Evolutionary conservation across 2,888 invertebrate genomes (phyloP).

Genomic region (Hetaerina titia): DNA sequence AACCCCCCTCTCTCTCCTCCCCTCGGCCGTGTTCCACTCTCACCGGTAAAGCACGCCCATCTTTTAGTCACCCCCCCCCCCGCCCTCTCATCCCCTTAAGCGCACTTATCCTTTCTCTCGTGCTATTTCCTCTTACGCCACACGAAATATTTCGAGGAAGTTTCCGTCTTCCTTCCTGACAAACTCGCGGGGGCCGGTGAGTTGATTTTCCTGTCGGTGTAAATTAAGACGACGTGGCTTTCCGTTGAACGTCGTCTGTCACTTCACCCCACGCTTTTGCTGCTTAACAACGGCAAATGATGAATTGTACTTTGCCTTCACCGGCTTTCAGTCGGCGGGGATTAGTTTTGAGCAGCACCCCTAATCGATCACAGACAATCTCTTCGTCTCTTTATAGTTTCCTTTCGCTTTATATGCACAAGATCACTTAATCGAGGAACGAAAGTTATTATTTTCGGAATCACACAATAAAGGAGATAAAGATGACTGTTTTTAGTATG

Average conservation of each 20-base stretch:
- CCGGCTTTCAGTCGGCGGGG: too few relatives aligned
- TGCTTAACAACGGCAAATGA: too few relatives aligned
- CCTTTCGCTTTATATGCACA: too few relatives aligned
- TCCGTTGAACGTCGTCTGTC: neutral
- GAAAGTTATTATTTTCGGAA: too few relatives aligned
- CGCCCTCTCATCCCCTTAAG: neutral
- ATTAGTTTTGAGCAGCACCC: too few relatives aligned
- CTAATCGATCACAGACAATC: too few relatives aligned
- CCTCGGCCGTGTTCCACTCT: neutral
- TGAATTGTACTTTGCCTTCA: too few relatives aligned
- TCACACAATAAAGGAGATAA: too few relatives aligned
- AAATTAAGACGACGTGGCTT: neutral
- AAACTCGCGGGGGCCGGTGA: neutral
- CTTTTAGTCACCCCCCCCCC: neutral
- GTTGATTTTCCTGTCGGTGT: slow-evolving; percentile 5
- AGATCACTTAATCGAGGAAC: too few relatives aligned
- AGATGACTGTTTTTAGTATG: too few relatives aligned
- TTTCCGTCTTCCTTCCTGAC: neutral
- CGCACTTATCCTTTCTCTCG: neutral
- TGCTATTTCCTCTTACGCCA: neutral
- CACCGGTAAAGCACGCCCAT: slow-evolving; percentile 16
- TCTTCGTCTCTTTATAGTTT: too few relatives aligned
- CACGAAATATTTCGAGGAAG: slow-evolving; percentile 5
- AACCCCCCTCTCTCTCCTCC: neutral
- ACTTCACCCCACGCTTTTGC: neutral